Conservation (phyloP, 2,797 vertebrate species). For the Picus viridis region DNA sequence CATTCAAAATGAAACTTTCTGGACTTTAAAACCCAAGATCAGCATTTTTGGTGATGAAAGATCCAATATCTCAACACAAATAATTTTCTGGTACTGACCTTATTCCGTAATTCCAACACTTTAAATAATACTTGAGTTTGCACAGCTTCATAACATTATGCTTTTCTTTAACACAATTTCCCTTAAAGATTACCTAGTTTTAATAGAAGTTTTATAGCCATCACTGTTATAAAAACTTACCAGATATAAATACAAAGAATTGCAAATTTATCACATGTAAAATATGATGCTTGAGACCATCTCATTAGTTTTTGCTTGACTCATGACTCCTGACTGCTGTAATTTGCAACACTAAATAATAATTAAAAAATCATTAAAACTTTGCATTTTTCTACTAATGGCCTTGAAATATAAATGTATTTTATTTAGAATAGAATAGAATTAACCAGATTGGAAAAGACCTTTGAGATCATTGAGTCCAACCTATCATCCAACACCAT, state of each 20-base stretch:
- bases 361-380: not conserved
- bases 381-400: not conserved
- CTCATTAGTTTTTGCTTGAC: not conserved
- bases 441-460: too few species aligned
- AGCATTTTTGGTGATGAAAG: not conserved
- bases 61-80: not conserved
- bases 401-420: not conserved
- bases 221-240: not conserved
- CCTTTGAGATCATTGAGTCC: too few species aligned
- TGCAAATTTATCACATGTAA: not conserved
- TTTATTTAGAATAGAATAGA: not conserved
- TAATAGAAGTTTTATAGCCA: not conserved
- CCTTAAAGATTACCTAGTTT: not conserved
- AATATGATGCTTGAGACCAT: not conserved
- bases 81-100: not conserved
- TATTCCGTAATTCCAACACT: not conserved
- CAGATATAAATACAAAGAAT: not conserved
- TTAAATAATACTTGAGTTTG: not conserved
- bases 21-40: not conserved
- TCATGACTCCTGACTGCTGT: not conserved
- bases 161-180: not conserved
- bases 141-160: not conserved
- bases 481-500: too few species aligned
- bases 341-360: not conserved
- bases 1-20: not conserved